Conservation (phyloP, 2,113 vertebrate genomes). For the Rhizomys pruinosus region DNA sequence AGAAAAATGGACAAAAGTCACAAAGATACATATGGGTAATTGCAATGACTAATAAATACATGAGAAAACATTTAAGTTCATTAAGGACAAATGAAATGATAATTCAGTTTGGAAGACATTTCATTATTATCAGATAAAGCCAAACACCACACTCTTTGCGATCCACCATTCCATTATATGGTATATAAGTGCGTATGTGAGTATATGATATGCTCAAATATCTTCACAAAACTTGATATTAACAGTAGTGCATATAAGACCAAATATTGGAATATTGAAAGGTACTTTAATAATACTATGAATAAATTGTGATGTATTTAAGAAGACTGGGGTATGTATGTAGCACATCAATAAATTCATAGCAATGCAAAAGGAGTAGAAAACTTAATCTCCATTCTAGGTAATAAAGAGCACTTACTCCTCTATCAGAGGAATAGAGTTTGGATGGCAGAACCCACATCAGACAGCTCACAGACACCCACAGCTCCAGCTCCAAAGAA, state of each 20-base stretch:
- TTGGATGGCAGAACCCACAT: not conserved
- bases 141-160: not conserved
- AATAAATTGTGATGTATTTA: not conserved
- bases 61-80: too few species aligned
- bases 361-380: not conserved
- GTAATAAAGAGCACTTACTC: too few species aligned
- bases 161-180: not conserved
- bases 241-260: not conserved
- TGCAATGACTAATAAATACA: too few species aligned
- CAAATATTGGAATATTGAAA: not conserved
- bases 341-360: not conserved
- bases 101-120: not conserved
- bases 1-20: too few species aligned
- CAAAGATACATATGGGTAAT: too few species aligned
- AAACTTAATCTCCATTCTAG: not conserved
- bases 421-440: too few species aligned
- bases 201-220: not conserved
- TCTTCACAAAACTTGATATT: not conserved
- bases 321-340: not conserved
- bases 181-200: not conserved
- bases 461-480: not conserved
- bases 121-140: not conserved
- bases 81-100: too few species aligned
- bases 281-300: not conserved
- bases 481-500: too few species aligned